Evolutionary conservation across 1,140 invertebrate genomes (phyloP).

Genomic region (Drosophila varians): DNA sequence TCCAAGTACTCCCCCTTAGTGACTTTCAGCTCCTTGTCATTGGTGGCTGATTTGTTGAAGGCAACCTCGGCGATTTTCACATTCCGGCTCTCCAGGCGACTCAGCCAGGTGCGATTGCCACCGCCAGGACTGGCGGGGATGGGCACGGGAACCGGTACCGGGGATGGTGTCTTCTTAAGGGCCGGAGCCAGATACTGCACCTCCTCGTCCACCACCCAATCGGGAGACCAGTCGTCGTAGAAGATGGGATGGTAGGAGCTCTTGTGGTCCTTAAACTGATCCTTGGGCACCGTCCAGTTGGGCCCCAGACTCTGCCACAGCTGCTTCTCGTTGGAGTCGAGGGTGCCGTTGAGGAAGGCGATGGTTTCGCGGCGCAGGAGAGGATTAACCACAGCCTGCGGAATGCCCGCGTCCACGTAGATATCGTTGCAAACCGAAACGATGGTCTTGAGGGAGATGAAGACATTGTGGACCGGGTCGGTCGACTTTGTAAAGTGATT

Average conservation of each 20-base stretch:
- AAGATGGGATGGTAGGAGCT: constrained; percentile 77
- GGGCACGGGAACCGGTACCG: constrained; percentile 38
- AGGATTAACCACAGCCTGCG: constrained; percentile 70
- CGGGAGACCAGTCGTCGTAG: constrained; percentile 80
- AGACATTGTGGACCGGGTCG: constrained; percentile 69
- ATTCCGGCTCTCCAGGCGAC: constrained; percentile 68
- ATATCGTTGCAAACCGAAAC: constrained; percentile 76
- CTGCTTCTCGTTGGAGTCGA: constrained; percentile 59
- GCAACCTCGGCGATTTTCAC: constrained; percentile 87
- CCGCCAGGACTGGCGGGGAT: constrained; percentile 43
- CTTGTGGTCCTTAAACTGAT: constrained; percentile 76
- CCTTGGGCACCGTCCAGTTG: constrained; percentile 74
- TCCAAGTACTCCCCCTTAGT: constrained; percentile 97
- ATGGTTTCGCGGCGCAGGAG: constrained; percentile 69
- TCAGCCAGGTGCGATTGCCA: constrained; percentile 68
- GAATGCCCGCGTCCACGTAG: constrained; percentile 52
- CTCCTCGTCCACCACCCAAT: constrained; percentile 77
- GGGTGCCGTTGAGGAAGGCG: constrained; percentile 41
- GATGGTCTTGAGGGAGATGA: constrained; percentile 69
- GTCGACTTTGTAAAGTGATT: constrained; percentile 64
- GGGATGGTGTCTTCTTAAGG: constrained; percentile 39
- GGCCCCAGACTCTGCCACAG: constrained; percentile 70
- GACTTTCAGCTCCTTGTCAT: constrained; percentile 98
- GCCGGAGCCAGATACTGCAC: constrained; percentile 66
- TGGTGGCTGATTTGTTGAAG: constrained; percentile 96